phyloP scores from a whole-genome alignment of 92 coral and sea anemone genomes.

The Actinernus sp. region DNA sequence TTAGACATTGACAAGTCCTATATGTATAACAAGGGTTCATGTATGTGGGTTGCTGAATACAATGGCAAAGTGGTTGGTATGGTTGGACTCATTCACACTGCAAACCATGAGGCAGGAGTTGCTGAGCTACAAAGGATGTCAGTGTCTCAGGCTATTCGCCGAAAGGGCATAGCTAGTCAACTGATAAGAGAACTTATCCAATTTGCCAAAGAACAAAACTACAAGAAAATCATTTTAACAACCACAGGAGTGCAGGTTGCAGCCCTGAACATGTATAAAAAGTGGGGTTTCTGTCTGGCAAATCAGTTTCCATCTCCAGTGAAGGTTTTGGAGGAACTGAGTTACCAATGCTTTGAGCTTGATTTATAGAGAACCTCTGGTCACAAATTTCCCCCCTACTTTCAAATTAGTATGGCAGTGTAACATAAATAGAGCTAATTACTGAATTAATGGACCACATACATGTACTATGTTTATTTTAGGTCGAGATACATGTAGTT shows the following conservation, averaged over 20 bases:
- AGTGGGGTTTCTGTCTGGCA: conserved; percentile 55
- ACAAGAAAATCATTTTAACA: conserved; percentile 45
- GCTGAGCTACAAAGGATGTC: conserved; percentile 82
- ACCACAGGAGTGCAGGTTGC: conserved; percentile 74
- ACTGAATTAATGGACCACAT: too few relatives aligned
- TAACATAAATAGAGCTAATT: too few relatives aligned
- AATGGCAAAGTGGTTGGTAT: conserved; percentile 76
- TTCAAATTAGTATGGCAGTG: too few relatives aligned
- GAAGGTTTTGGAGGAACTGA: conserved; percentile 55
- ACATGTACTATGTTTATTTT: too few relatives aligned
- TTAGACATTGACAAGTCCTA: conserved; percentile 52
- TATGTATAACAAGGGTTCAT: conserved; percentile 52
- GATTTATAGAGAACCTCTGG: too few relatives aligned
- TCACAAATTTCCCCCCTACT: too few relatives aligned
- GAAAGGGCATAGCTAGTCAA: conserved; percentile 75
- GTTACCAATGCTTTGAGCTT: conserved; percentile 57
- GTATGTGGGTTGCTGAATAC: conserved; percentile 80
- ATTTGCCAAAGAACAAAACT: conserved; percentile 54
- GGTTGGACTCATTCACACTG: conserved; percentile 66
- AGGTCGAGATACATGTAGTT: too few relatives aligned
- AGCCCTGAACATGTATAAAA: conserved; percentile 61
- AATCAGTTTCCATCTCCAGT: conserved; percentile 67
- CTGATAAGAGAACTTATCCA: conserved; percentile 45
- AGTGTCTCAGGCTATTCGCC: conserved; percentile 47
- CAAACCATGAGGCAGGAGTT: conserved; percentile 61